These are phyloP conservation scores for Phoebastria nigripes DNA, from an alignment of 2,797 vertebrate genomes.

Conservation along the genomic window DNA sequence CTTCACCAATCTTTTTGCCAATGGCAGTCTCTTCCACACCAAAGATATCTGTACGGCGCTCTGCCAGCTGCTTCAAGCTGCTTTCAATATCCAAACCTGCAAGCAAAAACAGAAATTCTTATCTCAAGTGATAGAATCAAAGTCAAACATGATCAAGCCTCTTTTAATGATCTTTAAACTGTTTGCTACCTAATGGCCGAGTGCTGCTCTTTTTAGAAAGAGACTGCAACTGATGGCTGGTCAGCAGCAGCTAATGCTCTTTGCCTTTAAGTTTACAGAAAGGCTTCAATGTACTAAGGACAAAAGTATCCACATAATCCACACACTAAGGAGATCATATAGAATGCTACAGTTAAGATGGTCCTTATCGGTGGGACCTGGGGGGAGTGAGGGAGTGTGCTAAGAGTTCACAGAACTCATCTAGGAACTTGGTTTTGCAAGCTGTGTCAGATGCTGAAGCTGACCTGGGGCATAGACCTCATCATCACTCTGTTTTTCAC, in stretches of 20 bases:
- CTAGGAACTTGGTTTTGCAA: not conserved
- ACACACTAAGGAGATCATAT: fast-evolving
- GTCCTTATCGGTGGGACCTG: not conserved
- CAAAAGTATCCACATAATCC: not conserved
- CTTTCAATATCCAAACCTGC: constrained; percentile 94
- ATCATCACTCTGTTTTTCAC: constrained; percentile 95
- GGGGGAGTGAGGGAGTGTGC: fast-evolving
- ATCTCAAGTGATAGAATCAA: not conserved
- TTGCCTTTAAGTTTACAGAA: not conserved
- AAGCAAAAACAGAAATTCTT: not conserved
- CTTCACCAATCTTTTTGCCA: constrained; percentile 98
- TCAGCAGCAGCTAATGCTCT: not conserved
- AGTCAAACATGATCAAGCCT: not conserved
- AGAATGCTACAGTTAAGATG: not conserved
- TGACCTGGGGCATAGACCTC: constrained; percentile 96
- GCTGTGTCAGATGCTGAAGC: not conserved
- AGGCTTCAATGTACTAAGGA: not conserved
- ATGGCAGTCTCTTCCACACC: constrained; percentile 98
- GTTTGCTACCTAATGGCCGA: not conserved
- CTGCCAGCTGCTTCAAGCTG: constrained; percentile 97
- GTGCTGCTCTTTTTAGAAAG: not conserved
- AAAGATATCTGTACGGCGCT: constrained; percentile 98
- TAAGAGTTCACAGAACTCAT: not conserved
- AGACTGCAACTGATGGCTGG: not conserved
- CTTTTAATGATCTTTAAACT: not conserved